These are phyloP conservation scores for Corapipo altera DNA, from an alignment of 2,113 vertebrate genomes.

Conservation along the genomic window DNA sequence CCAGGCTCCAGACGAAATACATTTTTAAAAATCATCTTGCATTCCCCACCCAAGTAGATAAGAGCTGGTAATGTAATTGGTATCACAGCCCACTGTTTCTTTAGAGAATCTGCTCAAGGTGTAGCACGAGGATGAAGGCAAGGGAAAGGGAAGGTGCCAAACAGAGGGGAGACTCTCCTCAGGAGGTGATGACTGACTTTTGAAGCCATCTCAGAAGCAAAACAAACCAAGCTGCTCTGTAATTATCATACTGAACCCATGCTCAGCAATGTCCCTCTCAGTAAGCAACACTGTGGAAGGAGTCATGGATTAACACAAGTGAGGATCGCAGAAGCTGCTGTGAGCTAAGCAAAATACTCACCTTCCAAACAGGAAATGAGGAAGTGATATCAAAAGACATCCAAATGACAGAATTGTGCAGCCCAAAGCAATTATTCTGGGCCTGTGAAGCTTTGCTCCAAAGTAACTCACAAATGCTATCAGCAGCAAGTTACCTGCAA, in stretches of 20 bases:
- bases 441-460: constrained; percentile 89
- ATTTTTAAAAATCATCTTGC: background rate
- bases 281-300: background rate
- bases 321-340: background rate
- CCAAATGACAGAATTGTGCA: constrained; percentile 85
- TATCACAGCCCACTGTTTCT: background rate
- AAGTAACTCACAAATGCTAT: constrained; percentile 94
- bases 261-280: background rate
- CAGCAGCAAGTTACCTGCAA: constrained; percentile 87
- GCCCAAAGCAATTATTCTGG: constrained; percentile 87
- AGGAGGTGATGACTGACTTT: background rate
- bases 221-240: background rate
- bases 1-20: background rate
- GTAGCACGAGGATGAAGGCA: background rate
- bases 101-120: background rate
- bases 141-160: background rate
- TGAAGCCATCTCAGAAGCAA: background rate
- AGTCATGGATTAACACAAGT: background rate
- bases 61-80: background rate
- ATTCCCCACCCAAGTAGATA: background rate
- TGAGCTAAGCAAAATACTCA: constrained; percentile 63
- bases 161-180: background rate
- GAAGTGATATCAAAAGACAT: constrained; percentile 87
- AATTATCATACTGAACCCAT: background rate
- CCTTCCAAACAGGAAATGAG: constrained; percentile 92